A percentile compares a stretch with the other conserved stretches of the same genome.
phyloP scores from a whole-genome alignment of 2,797 vertebrate genomes.

The Morelia viridis region DNA sequence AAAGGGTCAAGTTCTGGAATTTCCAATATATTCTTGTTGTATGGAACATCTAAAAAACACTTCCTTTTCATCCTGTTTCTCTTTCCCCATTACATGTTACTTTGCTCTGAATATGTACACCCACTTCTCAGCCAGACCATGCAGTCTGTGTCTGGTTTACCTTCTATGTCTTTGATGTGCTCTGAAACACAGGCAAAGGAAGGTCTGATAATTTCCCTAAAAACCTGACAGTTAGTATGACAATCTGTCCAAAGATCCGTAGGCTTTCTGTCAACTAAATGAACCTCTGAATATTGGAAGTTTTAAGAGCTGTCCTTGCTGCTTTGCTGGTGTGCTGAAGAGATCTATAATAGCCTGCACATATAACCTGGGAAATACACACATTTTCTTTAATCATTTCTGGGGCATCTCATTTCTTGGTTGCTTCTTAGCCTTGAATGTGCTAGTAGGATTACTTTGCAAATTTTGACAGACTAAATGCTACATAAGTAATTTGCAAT shows the following conservation, averaged over 20 bases:
- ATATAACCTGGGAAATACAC: conserved; percentile 64
- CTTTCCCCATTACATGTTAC: conserved; percentile 24
- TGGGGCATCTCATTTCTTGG: conserved; percentile 66
- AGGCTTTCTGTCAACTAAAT: conserved; percentile 67
- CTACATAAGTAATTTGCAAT: conserved; percentile 52
- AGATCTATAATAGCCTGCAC: conserved; percentile 63
- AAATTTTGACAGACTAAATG: conserved; percentile 56
- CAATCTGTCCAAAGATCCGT: conserved; percentile 71
- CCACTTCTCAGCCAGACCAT: conserved; percentile 69
- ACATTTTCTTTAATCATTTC: conserved; percentile 66
- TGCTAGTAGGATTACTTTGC: conserved; percentile 63
- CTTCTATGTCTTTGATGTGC: conserved; percentile 70
- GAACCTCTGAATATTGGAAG: conserved; percentile 63
- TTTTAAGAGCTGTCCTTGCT: conserved; percentile 63
- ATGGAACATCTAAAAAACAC: conserved; percentile 33
- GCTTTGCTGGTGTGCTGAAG: conserved; percentile 59
- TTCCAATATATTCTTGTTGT: conserved; percentile 64
- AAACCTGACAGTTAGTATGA: conserved; percentile 79
- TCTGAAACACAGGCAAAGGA: conserved; percentile 69
- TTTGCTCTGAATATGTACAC: conserved; percentile 66
- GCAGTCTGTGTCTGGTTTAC: conserved; percentile 68
- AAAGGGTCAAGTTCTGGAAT: conserved; percentile 70
- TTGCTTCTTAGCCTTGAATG: conserved; percentile 60
- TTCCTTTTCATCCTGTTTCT: neutral
- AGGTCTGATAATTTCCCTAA: conserved; percentile 72